These are phyloP conservation scores for Dunckerocampus dactyliophorus DNA, from an alignment of 2,113 vertebrate species.

Conservation along the genomic window DNA sequence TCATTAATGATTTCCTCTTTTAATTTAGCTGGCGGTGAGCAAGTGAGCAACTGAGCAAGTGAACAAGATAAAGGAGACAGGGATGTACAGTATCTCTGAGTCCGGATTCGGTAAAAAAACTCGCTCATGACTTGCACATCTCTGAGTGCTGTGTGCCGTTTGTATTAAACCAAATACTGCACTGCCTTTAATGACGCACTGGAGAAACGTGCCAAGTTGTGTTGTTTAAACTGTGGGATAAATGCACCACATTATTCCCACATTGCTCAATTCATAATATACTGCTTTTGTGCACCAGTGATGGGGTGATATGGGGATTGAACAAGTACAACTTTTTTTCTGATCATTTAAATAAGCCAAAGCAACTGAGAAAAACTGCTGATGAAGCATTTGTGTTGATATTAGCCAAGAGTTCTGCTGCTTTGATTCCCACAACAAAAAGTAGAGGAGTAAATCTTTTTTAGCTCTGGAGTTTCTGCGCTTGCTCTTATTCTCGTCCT, in stretches of 20 bases:
- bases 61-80: no score
- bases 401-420: background rate
- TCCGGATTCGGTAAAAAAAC: no score
- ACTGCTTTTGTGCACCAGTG: background rate
- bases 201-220: no score
- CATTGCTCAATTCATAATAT: background rate
- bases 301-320: background rate
- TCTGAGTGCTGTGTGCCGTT: no score
- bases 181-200: no score
- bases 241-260: background rate
- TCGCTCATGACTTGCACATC: no score
- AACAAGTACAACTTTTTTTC: background rate
- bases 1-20: no score
- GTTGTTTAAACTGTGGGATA: no score
- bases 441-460: conserved; percentile 2
- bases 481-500: background rate
- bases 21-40: no score
- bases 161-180: no score
- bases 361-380: background rate
- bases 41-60: no score
- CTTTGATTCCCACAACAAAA: conserved; percentile 9
- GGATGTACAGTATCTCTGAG: no score
- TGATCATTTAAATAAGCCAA: background rate
- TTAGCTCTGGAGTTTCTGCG: background rate
- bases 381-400: background rate